A percentile compares a stretch with the other conserved stretches of the same genome.
Evolutionary conservation across 2,113 vertebrate genomes (phyloP).

Genomic region (Balaeniceps rex): DNA sequence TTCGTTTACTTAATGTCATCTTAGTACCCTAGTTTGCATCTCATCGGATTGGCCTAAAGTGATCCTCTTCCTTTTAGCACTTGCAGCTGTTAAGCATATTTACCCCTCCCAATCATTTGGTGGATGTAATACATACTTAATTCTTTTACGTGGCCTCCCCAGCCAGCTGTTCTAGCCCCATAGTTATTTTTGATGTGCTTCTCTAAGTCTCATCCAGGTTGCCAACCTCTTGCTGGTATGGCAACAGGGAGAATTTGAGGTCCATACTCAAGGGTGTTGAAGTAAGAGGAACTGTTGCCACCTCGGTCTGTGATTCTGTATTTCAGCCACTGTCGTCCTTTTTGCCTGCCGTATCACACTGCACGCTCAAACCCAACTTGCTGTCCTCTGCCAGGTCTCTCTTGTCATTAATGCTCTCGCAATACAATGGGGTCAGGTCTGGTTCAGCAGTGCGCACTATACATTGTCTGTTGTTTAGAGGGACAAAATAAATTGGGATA

Average conservation of each 20-base stretch:
- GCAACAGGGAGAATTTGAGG: background rate
- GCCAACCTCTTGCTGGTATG: background rate
- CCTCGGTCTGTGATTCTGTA: background rate
- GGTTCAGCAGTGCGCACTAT: background rate
- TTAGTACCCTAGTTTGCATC: background rate
- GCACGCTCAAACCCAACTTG: background rate
- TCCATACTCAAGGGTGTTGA: background rate
- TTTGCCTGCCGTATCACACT: background rate
- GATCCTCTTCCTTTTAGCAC: background rate
- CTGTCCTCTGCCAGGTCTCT: slow-evolving; percentile 37
- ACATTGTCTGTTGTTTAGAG: background rate
- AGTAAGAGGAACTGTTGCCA: background rate
- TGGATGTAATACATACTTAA: background rate
- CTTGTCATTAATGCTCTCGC: background rate
- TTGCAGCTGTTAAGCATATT: background rate
- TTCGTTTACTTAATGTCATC: background rate
- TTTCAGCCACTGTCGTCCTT: background rate
- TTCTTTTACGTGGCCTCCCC: background rate
- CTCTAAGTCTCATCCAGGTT: background rate
- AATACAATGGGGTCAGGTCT: background rate
- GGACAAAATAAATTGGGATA: background rate
- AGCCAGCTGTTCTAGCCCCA: background rate
- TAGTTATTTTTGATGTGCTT: background rate
- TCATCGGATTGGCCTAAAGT: background rate
- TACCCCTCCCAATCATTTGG: background rate